Conservation (phyloP, 1,140 invertebrate genomes). For the Oncopeltus fasciatus region DNA sequence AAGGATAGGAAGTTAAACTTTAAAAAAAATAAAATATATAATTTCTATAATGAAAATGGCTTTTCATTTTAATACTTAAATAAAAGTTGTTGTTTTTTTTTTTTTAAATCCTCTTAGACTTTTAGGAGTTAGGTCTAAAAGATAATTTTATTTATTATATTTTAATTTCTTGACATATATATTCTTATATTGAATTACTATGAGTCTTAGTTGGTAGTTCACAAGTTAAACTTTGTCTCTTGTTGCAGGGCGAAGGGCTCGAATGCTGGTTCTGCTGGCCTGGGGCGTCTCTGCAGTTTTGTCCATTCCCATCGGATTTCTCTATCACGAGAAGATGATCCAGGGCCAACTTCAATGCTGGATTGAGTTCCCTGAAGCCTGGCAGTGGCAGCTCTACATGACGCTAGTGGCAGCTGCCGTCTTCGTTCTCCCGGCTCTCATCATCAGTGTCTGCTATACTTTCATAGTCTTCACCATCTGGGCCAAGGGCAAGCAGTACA, state of each 20-base stretch:
- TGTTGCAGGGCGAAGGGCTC: conserved; percentile 54
- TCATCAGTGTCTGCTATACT: conserved; percentile 80
- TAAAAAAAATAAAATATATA: no score
- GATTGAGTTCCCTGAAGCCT: conserved; percentile 62
- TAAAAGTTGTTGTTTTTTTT: no score
- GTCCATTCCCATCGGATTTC: conserved; percentile 64
- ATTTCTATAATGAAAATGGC: no score
- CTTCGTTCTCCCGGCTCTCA: conserved; percentile 75
- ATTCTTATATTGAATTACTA: no score
- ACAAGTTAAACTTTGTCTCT: no score
- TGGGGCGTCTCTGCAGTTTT: conserved; percentile 74
- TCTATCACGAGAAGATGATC: conserved; percentile 64
- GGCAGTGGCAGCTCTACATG: conserved; percentile 82
- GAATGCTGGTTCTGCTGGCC: conserved; percentile 57
- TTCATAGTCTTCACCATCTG: conserved; percentile 87
- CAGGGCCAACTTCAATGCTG: conserved; percentile 74
- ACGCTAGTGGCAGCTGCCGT: conserved; percentile 64
- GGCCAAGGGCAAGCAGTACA: conserved; percentile 54
- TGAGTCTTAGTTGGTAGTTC: no score
- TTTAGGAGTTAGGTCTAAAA: no score
- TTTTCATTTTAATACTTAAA: no score
- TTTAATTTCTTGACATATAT: no score
- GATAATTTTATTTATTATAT: no score
- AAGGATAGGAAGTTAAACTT: no score
- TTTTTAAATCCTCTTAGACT: no score